Percentiles rank a stretch among this genome's conserved stretches.
Conservation (phyloP, 37 sponge, comb jelly and placozoan species). For the Halichondria panicea region DNA sequence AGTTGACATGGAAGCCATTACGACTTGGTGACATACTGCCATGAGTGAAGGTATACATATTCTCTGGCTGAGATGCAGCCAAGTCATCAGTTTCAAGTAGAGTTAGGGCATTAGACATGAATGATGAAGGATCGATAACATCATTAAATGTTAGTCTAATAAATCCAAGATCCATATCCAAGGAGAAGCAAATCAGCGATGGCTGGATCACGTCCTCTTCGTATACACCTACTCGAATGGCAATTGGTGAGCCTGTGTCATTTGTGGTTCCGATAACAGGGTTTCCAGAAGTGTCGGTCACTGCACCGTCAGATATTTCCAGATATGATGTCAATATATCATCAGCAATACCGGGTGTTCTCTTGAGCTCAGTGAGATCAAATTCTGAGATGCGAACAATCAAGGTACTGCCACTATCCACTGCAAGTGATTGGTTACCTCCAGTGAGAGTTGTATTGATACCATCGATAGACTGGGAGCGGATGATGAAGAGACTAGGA, state of each 20-base stretch:
- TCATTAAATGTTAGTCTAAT: constrained; percentile 83
- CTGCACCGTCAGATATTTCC: constrained; percentile 50
- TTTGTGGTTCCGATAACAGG: constrained; percentile 62
- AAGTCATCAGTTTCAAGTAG: constrained; percentile 36
- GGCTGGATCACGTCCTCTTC: constrained; percentile 58
- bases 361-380: constrained; percentile 73
- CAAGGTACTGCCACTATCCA: constrained; percentile 9
- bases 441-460: constrained; percentile 45
- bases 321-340: constrained; percentile 46
- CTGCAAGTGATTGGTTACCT: constrained; percentile 45
- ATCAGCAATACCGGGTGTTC: constrained; percentile 45
- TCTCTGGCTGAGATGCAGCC: constrained; percentile 10
- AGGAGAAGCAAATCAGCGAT: constrained; percentile 61
- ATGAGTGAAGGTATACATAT: constrained; percentile 43
- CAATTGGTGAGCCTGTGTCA: constrained; percentile 11
- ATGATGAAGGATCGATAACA: constrained; percentile 70
- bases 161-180: constrained; percentile 79
- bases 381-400: constrained; percentile 23
- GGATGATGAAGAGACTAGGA: constrained; percentile 41
- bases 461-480: constrained; percentile 42
- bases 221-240: constrained; percentile 30
- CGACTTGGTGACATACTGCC: constrained; percentile 48
- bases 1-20: constrained; percentile 67
- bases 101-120: constrained; percentile 58
- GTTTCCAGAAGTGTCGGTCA: constrained; percentile 77